A percentile compares a stretch with the other conserved stretches of the same genome.
These are phyloP conservation scores for Ptiloglossa arizonensis DNA, from an alignment of 1,140 invertebrate genomes.

Conservation along the genomic window DNA sequence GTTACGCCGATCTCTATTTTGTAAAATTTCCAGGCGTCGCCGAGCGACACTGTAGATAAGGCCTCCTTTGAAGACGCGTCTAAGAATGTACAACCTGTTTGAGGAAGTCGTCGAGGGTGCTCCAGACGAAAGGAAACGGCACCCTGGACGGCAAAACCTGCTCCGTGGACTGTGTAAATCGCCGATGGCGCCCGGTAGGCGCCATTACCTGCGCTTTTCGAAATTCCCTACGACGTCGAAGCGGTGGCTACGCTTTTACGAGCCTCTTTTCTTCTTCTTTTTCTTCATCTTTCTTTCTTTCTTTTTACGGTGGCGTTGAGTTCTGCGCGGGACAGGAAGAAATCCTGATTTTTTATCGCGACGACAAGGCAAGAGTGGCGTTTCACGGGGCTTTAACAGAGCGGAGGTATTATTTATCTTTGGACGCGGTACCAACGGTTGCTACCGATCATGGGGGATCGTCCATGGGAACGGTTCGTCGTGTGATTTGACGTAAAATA, in stretches of 20 bases:
- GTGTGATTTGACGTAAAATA: no score
- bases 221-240: conserved; percentile 37
- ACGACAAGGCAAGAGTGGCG: neutral
- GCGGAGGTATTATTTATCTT: neutral
- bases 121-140: conserved; percentile 20
- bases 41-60: conserved; percentile 2
- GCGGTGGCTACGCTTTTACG: conserved; percentile 29
- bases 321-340: neutral
- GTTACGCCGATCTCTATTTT: neutral
- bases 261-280: no score
- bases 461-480: no score
- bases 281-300: no score
- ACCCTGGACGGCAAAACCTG: conserved; percentile 16
- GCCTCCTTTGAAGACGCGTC: conserved; percentile 11
- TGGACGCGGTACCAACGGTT: no score
- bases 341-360: conserved; percentile 18
- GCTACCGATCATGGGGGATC: no score
- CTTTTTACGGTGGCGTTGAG: conserved; percentile 29
- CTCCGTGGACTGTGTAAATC: conserved; percentile 35
- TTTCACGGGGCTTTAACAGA: neutral
- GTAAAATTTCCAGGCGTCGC: neutral
- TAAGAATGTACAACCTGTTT: conserved; percentile 15
- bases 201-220: conserved; percentile 46
- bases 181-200: conserved; percentile 22
- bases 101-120: neutral